Evolutionary conservation across 2,113 vertebrate species (phyloP).

Genomic region (Sylvilagus bachmani): DNA sequence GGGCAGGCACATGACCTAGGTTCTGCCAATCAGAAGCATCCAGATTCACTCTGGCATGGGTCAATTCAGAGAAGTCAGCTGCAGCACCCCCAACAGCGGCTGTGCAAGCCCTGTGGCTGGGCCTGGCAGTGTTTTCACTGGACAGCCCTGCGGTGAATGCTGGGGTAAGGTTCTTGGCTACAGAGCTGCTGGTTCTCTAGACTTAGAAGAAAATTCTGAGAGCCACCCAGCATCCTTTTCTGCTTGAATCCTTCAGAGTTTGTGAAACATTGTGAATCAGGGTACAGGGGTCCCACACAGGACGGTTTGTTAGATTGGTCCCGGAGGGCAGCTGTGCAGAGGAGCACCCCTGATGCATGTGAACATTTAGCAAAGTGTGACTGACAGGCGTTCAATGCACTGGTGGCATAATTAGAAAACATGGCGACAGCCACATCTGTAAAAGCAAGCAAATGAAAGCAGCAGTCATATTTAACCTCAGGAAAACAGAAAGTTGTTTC

Average conservation of each 20-base stretch:
- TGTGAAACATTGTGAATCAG: not conserved
- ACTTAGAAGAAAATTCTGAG: slow-evolving; percentile 18
- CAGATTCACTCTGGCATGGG: not conserved
- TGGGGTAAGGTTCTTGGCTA: not conserved
- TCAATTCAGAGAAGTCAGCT: not conserved
- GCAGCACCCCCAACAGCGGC: not conserved
- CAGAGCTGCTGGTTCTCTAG: not conserved
- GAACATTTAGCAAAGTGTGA: not conserved
- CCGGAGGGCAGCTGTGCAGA: not conserved
- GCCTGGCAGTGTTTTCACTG: not conserved
- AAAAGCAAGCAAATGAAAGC: slow-evolving; percentile 23
- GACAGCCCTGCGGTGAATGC: not conserved
- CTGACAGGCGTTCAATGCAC: not conserved
- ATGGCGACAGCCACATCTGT: not conserved
- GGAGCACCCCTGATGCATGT: too few relatives aligned
- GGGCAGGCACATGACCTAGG: not conserved
- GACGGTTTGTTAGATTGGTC: not conserved
- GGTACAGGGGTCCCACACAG: not conserved
- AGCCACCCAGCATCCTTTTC: not conserved
- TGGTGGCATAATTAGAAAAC: not conserved
- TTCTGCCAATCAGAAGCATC: not conserved
- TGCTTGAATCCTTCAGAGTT: not conserved
- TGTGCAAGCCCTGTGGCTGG: too few relatives aligned
- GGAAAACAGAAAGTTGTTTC: not conserved
- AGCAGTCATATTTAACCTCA: not conserved